Conservation (phyloP, 2,888 invertebrate genomes). For the Phrixothrix hirtus region DNA sequence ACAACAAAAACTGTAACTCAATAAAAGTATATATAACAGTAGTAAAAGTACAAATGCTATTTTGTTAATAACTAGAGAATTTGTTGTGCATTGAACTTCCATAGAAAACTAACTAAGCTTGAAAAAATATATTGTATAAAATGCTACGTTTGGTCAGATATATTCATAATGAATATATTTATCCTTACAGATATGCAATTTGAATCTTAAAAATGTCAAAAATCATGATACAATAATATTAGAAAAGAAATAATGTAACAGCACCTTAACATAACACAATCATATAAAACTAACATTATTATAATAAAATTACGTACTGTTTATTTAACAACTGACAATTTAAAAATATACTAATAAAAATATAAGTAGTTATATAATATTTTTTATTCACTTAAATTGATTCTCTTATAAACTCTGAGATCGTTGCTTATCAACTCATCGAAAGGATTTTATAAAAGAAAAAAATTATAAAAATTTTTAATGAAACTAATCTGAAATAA, state of each 20-base stretch:
- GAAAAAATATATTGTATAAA: slow-evolving; percentile 47
- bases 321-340: slow-evolving; percentile 11
- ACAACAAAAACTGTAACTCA: not conserved
- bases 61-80: slow-evolving; percentile 3
- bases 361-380: no score
- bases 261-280: slow-evolving; percentile 3
- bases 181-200: slow-evolving; percentile 45
- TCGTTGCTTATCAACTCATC: slow-evolving; percentile 24
- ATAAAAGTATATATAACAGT: no score
- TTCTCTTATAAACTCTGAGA: slow-evolving; percentile 21
- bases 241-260: slow-evolving; percentile 5
- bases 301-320: slow-evolving; percentile 18
- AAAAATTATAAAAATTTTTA: slow-evolving; percentile 14
- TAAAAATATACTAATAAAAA: slow-evolving; percentile 1
- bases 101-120: slow-evolving; percentile 47
- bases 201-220: slow-evolving; percentile 34
- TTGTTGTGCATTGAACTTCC: slow-evolving; percentile 22
- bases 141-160: slow-evolving; percentile 43
- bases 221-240: slow-evolving; percentile 4
- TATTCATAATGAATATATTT: no score
- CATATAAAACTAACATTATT: slow-evolving; percentile 8
- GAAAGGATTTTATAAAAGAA: slow-evolving; percentile 29
- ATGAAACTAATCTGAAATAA: slow-evolving; percentile 17
- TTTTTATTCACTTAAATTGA: slow-evolving; percentile 3
- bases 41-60: slow-evolving; percentile 8